Evolutionary conservation across 2,797 vertebrate species (phyloP), one percentile per base, ranked within the genome.

Genomic region (Liparis tanakae): DNA sequence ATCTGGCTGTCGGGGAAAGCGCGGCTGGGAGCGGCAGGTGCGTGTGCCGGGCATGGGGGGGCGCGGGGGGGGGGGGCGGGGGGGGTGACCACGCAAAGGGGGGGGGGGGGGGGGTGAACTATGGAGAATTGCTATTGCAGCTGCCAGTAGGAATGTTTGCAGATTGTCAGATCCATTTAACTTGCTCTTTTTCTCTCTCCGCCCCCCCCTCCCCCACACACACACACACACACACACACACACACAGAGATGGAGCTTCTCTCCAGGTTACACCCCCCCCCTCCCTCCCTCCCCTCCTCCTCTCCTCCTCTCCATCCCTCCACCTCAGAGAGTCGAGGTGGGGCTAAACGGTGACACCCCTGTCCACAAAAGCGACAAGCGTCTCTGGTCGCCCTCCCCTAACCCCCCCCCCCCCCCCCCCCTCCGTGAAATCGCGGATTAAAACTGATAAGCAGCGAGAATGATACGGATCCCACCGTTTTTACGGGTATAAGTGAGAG

Each of bases 101-200:
- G 66, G 37, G 89, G 61, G 30, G 68, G 60, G 67, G 70, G 69
- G 66, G 37, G 89, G 61, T 36, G 68, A 71, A 81, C 80, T 87
- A 83, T 82, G 82, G 85, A 83, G 85, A 92, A 89, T 51, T 86
- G 85, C 87, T 10, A 41, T 59, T 67, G 90, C 94, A 94, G 94
- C 94, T 95, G 94, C 93, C 82, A 85, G 84, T 81, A 91, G 93
- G 92, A 93, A 94, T 92, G 91, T 91, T 91, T 92, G 92, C 91
- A 89, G 87, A 88, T 86, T 94, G 93, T 95, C 93, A 93, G 87
- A 92, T 92, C 83, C 88, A 93, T 94, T 94, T 94, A 92, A 91
- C 88, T 91, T 92, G 90, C 87, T 90, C 92, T 92, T 93, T 92
- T 91, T 88, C 69, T 78, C 56, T 62, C 46, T 25, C 39, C 34